These are phyloP conservation scores for Drosophila kepulauana DNA, from an alignment of 1,140 invertebrate genomes.

Conservation along the genomic window DNA sequence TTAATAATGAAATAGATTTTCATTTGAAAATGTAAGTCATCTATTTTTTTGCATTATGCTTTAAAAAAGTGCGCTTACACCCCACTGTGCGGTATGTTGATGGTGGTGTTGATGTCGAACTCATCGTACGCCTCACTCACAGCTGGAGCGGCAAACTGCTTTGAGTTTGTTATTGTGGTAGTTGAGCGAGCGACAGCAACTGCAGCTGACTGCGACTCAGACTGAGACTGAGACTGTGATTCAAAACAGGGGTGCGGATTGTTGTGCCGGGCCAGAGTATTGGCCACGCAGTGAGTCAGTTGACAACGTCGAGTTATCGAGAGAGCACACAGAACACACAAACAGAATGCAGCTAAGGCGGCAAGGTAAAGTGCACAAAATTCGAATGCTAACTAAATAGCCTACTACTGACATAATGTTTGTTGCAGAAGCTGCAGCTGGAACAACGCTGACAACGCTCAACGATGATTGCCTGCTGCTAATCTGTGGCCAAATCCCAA, in stretches of 20 bases:
- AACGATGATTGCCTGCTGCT: constrained; percentile 69
- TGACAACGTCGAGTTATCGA: constrained; percentile 16
- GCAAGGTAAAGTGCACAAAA: constrained; percentile 26
- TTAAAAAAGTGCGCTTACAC: too few species aligned
- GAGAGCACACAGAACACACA: constrained; percentile 17
- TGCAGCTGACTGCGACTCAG: constrained; percentile 38
- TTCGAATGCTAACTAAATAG: neutral
- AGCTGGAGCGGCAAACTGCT: constrained; percentile 9
- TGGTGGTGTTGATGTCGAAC: constrained; percentile 27
- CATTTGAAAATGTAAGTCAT: too few species aligned
- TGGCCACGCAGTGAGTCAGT: constrained; percentile 43
- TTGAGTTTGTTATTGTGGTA: constrained; percentile 5
- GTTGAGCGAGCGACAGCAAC: constrained; percentile 6
- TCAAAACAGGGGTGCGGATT: constrained; percentile 55
- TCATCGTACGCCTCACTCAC: constrained; percentile 11
- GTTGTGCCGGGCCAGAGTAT: constrained; percentile 11
- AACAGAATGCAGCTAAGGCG: constrained; percentile 29
- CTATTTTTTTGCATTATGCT: too few species aligned
- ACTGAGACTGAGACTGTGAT: constrained; percentile 30
- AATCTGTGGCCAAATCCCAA: constrained; percentile 56
- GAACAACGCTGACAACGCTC: constrained; percentile 39
- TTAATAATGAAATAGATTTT: too few species aligned
- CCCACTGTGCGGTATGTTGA: constrained; percentile 15
- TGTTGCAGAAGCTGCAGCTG: neutral
- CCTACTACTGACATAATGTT: neutral